Evolutionary conservation across 2,113 vertebrate genomes (phyloP).

Genomic region (Sapajus apella): DNA sequence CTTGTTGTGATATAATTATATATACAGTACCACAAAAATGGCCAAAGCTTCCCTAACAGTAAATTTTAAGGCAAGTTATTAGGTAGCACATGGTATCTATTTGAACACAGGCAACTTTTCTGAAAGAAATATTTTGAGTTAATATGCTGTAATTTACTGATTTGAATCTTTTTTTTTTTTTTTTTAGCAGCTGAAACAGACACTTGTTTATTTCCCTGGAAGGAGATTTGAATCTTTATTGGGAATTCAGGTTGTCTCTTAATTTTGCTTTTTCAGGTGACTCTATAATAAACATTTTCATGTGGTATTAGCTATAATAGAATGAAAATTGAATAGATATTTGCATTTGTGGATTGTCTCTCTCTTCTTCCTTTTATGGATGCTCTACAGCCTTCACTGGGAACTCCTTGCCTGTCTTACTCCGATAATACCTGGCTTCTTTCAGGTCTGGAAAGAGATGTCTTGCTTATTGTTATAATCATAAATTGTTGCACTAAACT

Average conservation of each 20-base stretch:
- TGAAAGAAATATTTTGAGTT: conserved; percentile 53
- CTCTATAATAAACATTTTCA: background rate
- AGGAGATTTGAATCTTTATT: conserved; percentile 32
- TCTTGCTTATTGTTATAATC: background rate
- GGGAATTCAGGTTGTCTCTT: conserved; percentile 14
- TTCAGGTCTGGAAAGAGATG: background rate
- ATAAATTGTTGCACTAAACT: background rate
- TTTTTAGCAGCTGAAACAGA: too few species aligned
- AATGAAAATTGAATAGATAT: conserved; percentile 61
- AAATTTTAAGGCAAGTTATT: conserved; percentile 10
- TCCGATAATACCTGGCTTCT: conserved; percentile 11
- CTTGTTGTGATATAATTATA: background rate
- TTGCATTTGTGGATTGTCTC: conserved; percentile 37
- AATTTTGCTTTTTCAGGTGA: conserved; percentile 14
- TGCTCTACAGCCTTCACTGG: background rate
- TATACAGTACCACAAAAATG: background rate
- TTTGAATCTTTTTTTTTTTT: conserved; percentile 44
- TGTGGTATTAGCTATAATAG: background rate
- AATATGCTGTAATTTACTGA: background rate
- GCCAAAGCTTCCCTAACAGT: background rate
- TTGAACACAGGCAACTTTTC: conserved; percentile 46
- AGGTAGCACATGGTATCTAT: conserved; percentile 41
- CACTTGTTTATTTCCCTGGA: too few species aligned
- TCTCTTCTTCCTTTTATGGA: background rate
- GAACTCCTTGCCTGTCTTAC: background rate